Evolutionary conservation across 2,888 invertebrate species (phyloP), one percentile per base, ranked within the genome.

Genomic region (Ametastegia equiseti): DNA sequence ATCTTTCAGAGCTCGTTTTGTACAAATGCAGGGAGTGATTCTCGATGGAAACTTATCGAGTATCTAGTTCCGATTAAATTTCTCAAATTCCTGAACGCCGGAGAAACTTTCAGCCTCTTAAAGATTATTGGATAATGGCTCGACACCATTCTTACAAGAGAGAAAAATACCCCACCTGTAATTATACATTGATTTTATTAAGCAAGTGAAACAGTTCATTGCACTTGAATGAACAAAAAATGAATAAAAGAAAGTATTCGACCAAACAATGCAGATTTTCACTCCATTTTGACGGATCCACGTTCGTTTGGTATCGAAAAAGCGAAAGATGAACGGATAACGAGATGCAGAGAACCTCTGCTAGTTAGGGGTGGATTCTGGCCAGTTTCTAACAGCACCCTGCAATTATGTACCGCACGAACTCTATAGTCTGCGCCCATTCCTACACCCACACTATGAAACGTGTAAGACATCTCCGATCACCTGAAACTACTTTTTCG

Each of bases 321-420:
- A 30, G 7, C 23, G 13, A n/a, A 19, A 39, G 19, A 7, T 27
- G 23, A 23, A 19, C 6, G 27, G 3, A 54, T 15, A 54, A 30
- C 30, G 19, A 23, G 36, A 36, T 33, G 13, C 54, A 11, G 83
- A 85, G 83, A 83, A 83, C 82, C 84, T 39, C 84, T 84, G 84
- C 79, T 42, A 57, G 73, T 57, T 78, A 71, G 82, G 84, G 84
- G 83, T 84, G 81, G 83, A 83, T 85, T 81, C 82, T 82, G 71
- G 80, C 81, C 60, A 83, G 83, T 81, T 81, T 69, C 47, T 79
- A 75, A 77, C 78, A 82, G 82, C 83, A 85, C 83, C 85, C 86
- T 84, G 84, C 84, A 87, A 87, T 87, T 86, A 86, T 83, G 81
- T 82, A 75, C 78, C 75, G 75, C 82, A 80, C 80, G 60, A 69